A percentile compares a stretch with the other conserved stretches of the same genome.
Conservation (phyloP, 2,888 invertebrate genomes). For the Oscheius sp. region DNA sequence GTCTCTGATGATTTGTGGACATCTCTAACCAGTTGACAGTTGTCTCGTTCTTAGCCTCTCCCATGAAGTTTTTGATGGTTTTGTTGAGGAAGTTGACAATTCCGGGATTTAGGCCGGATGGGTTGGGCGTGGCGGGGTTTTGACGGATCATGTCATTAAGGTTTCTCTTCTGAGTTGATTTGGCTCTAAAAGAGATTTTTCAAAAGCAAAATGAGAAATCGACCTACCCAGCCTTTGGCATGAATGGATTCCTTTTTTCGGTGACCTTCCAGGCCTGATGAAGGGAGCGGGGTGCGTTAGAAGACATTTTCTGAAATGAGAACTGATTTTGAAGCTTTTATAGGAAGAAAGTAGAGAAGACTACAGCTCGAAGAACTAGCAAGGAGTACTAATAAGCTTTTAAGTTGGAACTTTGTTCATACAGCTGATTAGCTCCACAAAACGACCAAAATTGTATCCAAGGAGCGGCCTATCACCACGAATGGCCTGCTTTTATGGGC, state of each 20-base stretch:
- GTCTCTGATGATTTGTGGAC: neutral
- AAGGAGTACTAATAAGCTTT: neutral
- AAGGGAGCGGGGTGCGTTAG: constrained; percentile 4
- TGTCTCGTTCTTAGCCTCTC: neutral
- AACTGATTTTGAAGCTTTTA: neutral
- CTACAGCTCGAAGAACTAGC: neutral
- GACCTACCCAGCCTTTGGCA: constrained; percentile 17
- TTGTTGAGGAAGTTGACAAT: constrained; percentile 1
- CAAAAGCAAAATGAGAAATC: neutral
- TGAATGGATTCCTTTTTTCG: constrained; percentile 20
- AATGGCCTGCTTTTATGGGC: neutral
- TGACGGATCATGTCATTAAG: constrained; percentile 19
- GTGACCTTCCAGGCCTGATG: constrained; percentile 18
- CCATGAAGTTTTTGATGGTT: constrained; percentile 5
- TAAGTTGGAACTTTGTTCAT: neutral
- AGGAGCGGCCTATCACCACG: neutral
- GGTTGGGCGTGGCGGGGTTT: neutral
- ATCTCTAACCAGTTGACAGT: constrained; percentile 15
- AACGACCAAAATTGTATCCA: neutral
- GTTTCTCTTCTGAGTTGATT: constrained; percentile 14
- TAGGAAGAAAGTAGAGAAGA: neutral
- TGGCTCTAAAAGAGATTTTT: constrained; percentile 5
- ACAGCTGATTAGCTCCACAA: neutral
- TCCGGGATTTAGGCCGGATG: too few relatives aligned
- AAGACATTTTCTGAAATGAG: constrained; percentile 21